Evolutionary conservation across 2,113 vertebrate species (phyloP), one percentile per base, ranked within the genome.

Genomic region (Narcine bancroftii): DNA sequence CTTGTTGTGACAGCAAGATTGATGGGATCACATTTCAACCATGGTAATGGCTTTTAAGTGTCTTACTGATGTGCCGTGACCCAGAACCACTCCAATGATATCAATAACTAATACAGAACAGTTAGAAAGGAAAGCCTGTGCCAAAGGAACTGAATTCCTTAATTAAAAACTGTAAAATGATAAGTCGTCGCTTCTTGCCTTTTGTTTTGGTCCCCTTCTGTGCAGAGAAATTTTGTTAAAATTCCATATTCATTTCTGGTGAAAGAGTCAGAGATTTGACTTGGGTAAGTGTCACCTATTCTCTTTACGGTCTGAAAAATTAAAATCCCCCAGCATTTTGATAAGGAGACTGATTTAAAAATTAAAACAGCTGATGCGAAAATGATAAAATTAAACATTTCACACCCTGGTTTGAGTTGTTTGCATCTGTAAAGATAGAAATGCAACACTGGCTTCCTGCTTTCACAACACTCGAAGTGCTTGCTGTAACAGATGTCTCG

Each of bases 21-120:
- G 81, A 60, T 87, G 13, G 53, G 33, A 87, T 87, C 81, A 91
- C 36, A 47, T 91, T 91, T 91, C 39, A 87, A 87, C 81, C 17
- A 63, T 6, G 21, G 53, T 87, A 87, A 69, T 66, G 29, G 65
- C 21, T 91, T 91, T 91, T 13, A 91, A 66, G 42, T 29, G 24
- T 91, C 13, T 91, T 47, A 66, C 63, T 71, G 65, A 91, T 91
- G 87, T 26, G 26, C 65, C 39, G 63, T 45, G 26, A 66, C 65
- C 87, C 13, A 24, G n/a, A 87, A 60, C 33, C 33, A 63, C 15
- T n/a, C 17, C 33, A 36, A 2, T 87, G 33, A 53, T n/a, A 87
- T 87, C 36, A 87, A 87, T 39, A 87, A 63, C 81, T 15, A 36
- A 87, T n/a, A 21, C 17, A 60, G 33, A 36, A 17, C 50, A 85